A percentile compares a stretch with the other conserved stretches of the same genome.
Evolutionary conservation across 2,113 vertebrate genomes (phyloP).

Genomic region (Dromaius novaehollandiae): DNA sequence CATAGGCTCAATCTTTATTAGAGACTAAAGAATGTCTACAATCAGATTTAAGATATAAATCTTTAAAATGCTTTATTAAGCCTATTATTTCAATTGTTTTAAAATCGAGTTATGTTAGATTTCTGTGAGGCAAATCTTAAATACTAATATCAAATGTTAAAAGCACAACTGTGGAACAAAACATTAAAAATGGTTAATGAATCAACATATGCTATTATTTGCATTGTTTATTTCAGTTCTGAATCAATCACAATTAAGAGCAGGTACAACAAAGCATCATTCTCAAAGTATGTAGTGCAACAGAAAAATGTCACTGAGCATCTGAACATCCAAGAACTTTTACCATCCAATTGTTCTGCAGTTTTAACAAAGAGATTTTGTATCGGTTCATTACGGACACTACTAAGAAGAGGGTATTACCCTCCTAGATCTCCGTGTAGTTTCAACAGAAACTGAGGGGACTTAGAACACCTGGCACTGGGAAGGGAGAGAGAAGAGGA

Average conservation of each 20-base stretch:
- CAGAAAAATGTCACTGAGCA: not conserved
- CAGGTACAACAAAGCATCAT: not conserved
- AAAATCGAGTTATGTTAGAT: not conserved
- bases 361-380: not conserved
- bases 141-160: not conserved
- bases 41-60: not conserved
- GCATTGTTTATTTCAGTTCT: constrained; percentile 7
- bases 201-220: constrained; percentile 1
- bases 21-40: not conserved
- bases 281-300: not conserved
- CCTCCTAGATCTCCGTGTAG: not conserved
- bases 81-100: not conserved
- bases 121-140: not conserved
- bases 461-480: not conserved
- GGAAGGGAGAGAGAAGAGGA: not conserved
- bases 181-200: not conserved
- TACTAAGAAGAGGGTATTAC: not conserved
- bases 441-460: not conserved
- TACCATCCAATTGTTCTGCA: not conserved
- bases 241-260: constrained; percentile 5
- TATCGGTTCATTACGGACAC: not conserved
- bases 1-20: not conserved
- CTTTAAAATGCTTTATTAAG: not conserved
- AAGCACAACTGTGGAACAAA: not conserved
- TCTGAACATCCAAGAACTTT: not conserved